Evolutionary conservation across 2,797 vertebrate species (phyloP).

Genomic region (Oreochromis mossambicus): DNA sequence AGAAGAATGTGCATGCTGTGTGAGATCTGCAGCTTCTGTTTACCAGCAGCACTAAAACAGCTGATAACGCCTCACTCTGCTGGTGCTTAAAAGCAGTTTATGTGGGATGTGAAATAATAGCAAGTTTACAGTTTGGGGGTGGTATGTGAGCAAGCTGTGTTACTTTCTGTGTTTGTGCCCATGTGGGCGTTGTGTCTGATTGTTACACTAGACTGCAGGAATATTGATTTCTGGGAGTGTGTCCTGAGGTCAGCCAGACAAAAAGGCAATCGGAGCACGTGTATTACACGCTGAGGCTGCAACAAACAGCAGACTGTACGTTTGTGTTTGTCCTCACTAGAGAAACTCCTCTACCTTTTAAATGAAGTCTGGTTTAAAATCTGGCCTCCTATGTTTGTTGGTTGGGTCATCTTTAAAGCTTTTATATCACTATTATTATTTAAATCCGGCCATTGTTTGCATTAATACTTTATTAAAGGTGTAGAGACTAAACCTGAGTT

Average conservation of each 20-base stretch:
- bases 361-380: background rate
- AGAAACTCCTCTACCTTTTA: background rate
- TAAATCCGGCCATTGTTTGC: background rate
- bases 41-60: background rate
- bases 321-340: background rate
- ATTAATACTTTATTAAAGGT: background rate
- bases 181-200: background rate
- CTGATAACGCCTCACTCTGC: background rate
- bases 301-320: background rate
- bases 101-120: background rate
- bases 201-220: slow-evolving; percentile 34
- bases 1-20: background rate
- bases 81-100: background rate
- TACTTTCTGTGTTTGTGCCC: background rate
- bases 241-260: slow-evolving; percentile 9
- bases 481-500: background rate
- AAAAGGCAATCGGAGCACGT: background rate
- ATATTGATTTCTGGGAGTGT: slow-evolving; percentile 47
- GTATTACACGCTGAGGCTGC: background rate
- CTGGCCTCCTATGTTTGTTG: background rate
- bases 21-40: background rate
- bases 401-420: background rate
- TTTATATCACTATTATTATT: background rate
- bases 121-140: background rate
- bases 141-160: background rate